Evolutionary conservation across 2,113 vertebrate species (phyloP).

Genomic region (Podilymbus podiceps): DNA sequence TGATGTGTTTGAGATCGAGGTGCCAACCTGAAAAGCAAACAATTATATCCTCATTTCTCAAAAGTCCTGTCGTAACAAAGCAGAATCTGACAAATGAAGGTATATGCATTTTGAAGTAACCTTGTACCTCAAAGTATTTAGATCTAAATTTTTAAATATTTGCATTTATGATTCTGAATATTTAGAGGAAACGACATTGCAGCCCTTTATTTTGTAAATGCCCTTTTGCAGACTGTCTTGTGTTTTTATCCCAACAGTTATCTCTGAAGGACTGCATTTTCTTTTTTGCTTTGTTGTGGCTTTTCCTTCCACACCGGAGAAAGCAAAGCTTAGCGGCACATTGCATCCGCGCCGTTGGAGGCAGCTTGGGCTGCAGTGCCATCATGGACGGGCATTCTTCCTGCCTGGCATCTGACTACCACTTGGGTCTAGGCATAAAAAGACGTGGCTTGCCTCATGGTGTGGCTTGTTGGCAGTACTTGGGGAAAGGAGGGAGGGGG

Average conservation of each 20-base stretch:
- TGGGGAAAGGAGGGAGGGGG: background rate
- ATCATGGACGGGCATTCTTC: rapidly evolving
- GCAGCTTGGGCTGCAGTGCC: rapidly evolving
- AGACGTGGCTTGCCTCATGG: background rate
- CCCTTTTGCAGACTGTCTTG: background rate
- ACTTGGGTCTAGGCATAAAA: background rate
- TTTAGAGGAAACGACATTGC: background rate
- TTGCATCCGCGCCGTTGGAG: background rate
- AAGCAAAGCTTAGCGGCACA: background rate
- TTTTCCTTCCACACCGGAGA: background rate
- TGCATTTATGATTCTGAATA: background rate
- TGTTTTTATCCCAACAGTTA: background rate
- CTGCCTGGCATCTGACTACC: background rate
- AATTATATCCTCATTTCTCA: background rate
- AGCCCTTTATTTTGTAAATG: background rate
- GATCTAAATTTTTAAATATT: background rate
- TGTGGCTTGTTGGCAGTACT: background rate
- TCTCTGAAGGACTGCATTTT: background rate
- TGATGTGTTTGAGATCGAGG: background rate
- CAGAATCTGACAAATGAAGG: background rate
- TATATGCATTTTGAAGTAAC: background rate
- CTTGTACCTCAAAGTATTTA: background rate
- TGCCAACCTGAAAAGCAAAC: background rate
- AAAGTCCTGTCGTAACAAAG: background rate
- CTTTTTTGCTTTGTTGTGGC: background rate